A percentile compares a stretch with the other conserved stretches of the same genome.
These are phyloP conservation scores for Rostratula benghalensis DNA, from an alignment of 2,113 vertebrate genomes.

Conservation along the genomic window DNA sequence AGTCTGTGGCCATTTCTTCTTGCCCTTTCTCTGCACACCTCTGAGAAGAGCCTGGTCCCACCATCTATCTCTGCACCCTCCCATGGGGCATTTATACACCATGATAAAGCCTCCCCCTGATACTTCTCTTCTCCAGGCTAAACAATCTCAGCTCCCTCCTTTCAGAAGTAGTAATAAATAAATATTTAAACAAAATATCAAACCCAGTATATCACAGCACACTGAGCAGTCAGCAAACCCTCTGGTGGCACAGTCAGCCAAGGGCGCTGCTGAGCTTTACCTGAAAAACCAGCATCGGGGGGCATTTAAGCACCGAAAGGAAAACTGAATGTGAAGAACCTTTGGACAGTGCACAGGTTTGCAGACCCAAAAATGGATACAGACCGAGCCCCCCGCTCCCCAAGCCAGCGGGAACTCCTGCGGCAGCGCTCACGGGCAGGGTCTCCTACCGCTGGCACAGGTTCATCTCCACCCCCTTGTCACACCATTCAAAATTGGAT, in stretches of 20 bases:
- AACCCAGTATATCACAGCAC: neutral
- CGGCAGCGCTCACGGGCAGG: neutral
- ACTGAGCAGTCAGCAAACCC: neutral
- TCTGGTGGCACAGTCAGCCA: neutral
- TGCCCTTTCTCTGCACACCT: neutral
- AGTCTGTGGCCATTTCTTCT: neutral
- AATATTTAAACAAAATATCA: neutral
- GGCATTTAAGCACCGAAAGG: neutral
- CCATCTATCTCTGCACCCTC: fast-evolving
- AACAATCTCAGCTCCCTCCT: neutral
- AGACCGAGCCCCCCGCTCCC: fast-evolving
- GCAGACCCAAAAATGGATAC: neutral
- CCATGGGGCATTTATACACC: neutral
- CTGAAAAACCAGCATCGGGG: neutral
- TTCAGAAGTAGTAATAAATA: neutral
- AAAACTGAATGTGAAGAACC: neutral
- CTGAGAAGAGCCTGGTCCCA: neutral
- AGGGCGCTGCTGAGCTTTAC: neutral
- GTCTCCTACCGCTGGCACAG: neutral
- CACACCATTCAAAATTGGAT: neutral
- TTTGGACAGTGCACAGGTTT: neutral
- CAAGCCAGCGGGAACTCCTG: neutral
- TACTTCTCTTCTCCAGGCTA: neutral
- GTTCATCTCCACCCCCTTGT: neutral
- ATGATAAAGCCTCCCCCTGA: neutral